These are phyloP conservation scores for Girardinichthys multiradiatus DNA, from an alignment of 2,113 vertebrate species.

Conservation along the genomic window DNA sequence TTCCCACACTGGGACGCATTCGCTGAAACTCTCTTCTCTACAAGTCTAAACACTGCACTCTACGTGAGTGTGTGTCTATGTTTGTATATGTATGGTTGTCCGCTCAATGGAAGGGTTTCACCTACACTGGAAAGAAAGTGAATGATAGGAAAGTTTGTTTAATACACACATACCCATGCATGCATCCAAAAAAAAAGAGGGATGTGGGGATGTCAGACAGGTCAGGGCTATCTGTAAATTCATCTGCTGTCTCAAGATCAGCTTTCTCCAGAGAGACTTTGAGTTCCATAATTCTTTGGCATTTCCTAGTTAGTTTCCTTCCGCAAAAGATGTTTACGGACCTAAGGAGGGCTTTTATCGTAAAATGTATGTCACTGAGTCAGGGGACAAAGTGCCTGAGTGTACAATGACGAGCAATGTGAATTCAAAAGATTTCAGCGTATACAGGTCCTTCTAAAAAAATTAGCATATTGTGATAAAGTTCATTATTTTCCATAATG, in stretches of 20 bases:
- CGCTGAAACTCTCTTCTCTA: conserved; percentile 38
- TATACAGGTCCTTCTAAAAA: too few relatives aligned
- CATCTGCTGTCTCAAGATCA: conserved; percentile 73
- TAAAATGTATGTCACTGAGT: conserved; percentile 66
- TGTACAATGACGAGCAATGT: conserved; percentile 37
- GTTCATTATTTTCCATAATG: too few relatives aligned
- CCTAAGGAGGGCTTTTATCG: conserved; percentile 35
- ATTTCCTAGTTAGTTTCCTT: conserved; percentile 77
- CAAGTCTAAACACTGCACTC: conserved; percentile 52
- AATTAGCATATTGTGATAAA: too few relatives aligned
- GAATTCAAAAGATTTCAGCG: conserved; percentile 31
- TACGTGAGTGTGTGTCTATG: conserved; percentile 17
- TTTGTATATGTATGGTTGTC: conserved; percentile 31
- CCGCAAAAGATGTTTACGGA: conserved; percentile 45
- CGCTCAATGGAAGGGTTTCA: conserved; percentile 9
- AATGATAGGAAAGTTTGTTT: conserved; percentile 58
- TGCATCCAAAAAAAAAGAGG: conserved; percentile 34
- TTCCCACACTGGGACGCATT: conserved; percentile 60
- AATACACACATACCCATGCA: conserved; percentile 21
- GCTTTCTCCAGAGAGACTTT: conserved; percentile 69
- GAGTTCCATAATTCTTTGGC: conserved; percentile 72
- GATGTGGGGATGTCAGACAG: conserved; percentile 65
- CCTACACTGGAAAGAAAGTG: conserved; percentile 36
- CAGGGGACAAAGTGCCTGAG: conserved; percentile 45
- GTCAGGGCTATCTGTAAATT: conserved; percentile 76